phyloP scores from a whole-genome alignment of 2,113 vertebrate genomes.

The Mirounga angustirostris region DNA sequence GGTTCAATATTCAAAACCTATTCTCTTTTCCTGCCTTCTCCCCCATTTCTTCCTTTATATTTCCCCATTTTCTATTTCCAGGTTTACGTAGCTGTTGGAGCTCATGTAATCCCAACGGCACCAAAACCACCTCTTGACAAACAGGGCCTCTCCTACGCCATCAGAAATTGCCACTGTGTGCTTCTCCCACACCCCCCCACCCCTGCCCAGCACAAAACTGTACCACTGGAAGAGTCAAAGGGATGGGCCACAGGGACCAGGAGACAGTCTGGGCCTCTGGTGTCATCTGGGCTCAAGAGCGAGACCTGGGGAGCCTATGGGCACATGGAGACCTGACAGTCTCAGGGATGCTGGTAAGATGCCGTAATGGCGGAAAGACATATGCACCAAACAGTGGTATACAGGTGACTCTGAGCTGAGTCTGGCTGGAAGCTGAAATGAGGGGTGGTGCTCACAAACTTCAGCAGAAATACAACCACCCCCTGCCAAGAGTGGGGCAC shows the following conservation, averaged over 20 bases:
- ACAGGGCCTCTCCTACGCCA: background rate
- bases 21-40: background rate
- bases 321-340: background rate
- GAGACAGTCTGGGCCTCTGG: background rate
- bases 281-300: background rate
- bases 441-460: background rate
- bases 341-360: background rate
- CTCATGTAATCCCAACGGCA: background rate
- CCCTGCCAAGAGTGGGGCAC: background rate
- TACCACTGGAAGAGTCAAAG: background rate
- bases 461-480: background rate
- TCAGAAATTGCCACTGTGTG: background rate
- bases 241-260: background rate
- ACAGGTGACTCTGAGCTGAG: background rate
- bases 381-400: background rate
- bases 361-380: background rate
- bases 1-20: background rate
- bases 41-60: background rate
- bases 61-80: constrained; percentile 17
- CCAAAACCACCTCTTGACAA: background rate
- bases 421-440: background rate
- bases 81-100: background rate
- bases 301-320: background rate
- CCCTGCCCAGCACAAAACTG: rapidly evolving
- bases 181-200: background rate